phyloP scores from a whole-genome alignment of 2,888 invertebrate genomes.

The Parelbella ahira region DNA sequence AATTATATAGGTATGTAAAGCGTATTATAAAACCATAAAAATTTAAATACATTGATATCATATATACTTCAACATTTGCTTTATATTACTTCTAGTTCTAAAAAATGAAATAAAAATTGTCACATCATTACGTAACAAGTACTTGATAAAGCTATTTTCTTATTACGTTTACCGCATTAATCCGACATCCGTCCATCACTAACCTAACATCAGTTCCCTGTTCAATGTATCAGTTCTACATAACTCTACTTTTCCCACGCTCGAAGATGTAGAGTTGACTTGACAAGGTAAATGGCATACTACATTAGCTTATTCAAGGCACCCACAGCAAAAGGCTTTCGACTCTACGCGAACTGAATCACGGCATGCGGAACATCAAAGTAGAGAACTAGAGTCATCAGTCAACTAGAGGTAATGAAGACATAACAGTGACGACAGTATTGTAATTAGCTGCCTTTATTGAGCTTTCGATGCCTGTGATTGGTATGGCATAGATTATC shows the following conservation, averaged over 20 bases:
- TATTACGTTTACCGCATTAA: too few relatives aligned
- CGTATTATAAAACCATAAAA: too few relatives aligned
- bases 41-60: too few relatives aligned
- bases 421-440: slow-evolving; percentile 51
- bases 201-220: slow-evolving; percentile 1
- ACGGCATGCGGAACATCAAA: slow-evolving; percentile 40
- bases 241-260: slow-evolving; percentile 32
- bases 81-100: too few relatives aligned
- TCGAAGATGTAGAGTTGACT: slow-evolving; percentile 22
- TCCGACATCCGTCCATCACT: slow-evolving; percentile 12
- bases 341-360: slow-evolving; percentile 33
- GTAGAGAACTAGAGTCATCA: slow-evolving; percentile 41
- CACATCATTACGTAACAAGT: too few relatives aligned
- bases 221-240: slow-evolving; percentile 20
- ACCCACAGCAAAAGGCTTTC: slow-evolving; percentile 28
- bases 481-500: slow-evolving; percentile 41
- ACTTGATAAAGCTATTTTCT: too few relatives aligned
- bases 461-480: slow-evolving; percentile 43
- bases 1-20: too few relatives aligned
- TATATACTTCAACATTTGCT: too few relatives aligned
- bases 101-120: too few relatives aligned
- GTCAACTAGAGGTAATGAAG: slow-evolving; percentile 53
- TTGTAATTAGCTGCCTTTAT: slow-evolving; percentile 60
- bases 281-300: slow-evolving; percentile 34
- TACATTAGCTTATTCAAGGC: slow-evolving; percentile 36